These are phyloP conservation scores for Emmelina monodactyla DNA, from an alignment of 2,888 invertebrate species.

Conservation along the genomic window DNA sequence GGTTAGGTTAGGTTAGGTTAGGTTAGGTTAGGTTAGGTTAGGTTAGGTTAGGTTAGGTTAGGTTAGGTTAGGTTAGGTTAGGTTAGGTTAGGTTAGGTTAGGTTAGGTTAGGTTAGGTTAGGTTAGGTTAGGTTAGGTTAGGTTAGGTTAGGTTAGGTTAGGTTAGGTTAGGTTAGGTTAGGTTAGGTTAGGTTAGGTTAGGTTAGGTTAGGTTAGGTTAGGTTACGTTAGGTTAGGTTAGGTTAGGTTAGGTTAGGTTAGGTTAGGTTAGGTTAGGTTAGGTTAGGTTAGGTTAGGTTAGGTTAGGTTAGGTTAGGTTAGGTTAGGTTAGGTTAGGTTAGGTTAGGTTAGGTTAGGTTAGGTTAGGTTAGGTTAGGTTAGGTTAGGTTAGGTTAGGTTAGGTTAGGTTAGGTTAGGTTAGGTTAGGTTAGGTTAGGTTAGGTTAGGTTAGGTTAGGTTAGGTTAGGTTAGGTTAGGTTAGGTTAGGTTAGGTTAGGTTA, in stretches of 20 bases:
- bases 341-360: slow-evolving; percentile 12
- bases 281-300: slow-evolving; percentile 13
- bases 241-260: slow-evolving; percentile 11
- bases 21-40: no score
- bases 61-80: no score
- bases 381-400: slow-evolving; percentile 10
- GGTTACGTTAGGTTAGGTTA: slow-evolving; percentile 11
- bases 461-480: slow-evolving; percentile 9
- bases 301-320: slow-evolving; percentile 13
- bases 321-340: slow-evolving; percentile 13
- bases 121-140: no score
- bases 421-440: slow-evolving; percentile 9
- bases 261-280: slow-evolving; percentile 11
- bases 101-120: no score
- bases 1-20: no score
- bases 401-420: slow-evolving; percentile 9
- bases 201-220: slow-evolving; percentile 9
- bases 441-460: slow-evolving; percentile 9
- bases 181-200: slow-evolving; percentile 10
- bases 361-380: slow-evolving; percentile 11
- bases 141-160: no score
- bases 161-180: no score
- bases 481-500: slow-evolving; percentile 9
- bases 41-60: no score
- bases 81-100: no score